Evolutionary conservation across 2,888 invertebrate species (phyloP).

Genomic region (Pristionchus mayeri): DNA sequence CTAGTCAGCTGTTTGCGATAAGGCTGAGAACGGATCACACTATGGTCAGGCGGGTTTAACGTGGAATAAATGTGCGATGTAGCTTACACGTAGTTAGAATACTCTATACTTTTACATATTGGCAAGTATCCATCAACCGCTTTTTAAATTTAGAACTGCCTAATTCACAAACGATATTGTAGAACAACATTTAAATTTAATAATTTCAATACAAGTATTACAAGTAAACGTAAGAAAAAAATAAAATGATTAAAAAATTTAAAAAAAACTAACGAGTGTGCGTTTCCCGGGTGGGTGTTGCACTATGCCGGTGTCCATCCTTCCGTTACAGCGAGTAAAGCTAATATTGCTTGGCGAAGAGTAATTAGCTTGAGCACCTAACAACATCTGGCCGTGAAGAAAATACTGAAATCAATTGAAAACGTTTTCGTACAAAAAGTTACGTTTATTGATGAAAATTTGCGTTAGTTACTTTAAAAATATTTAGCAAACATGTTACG

Average conservation of each 20-base stretch:
- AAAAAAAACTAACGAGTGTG: not conserved
- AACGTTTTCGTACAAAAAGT: not conserved
- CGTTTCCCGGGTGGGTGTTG: not conserved
- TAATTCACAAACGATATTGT: too few species aligned
- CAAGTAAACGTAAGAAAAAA: too few species aligned
- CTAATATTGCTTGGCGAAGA: not conserved
- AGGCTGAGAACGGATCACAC: constrained; percentile 29
- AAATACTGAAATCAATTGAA: not conserved
- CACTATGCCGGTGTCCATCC: constrained; percentile 35
- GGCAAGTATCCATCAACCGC: too few species aligned
- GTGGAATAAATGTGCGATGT: not conserved
- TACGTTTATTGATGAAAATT: not conserved
- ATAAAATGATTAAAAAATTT: not conserved
- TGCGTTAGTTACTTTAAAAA: too few species aligned
- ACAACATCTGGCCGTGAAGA: not conserved
- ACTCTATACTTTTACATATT: too few species aligned
- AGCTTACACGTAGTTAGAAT: too few species aligned
- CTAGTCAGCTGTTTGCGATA: constrained; percentile 32
- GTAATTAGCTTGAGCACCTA: constrained; percentile 38
- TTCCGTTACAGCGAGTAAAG: not conserved
- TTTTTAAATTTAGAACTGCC: too few species aligned
- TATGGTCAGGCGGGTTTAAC: not conserved
- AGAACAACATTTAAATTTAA: too few species aligned
- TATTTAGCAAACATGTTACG: not conserved
- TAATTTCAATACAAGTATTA: too few species aligned